Percentiles rank a stretch among this genome's conserved stretches.
Evolutionary conservation across 2,797 vertebrate genomes (phyloP).

Genomic region (Sebastolobus alascanus): DNA sequence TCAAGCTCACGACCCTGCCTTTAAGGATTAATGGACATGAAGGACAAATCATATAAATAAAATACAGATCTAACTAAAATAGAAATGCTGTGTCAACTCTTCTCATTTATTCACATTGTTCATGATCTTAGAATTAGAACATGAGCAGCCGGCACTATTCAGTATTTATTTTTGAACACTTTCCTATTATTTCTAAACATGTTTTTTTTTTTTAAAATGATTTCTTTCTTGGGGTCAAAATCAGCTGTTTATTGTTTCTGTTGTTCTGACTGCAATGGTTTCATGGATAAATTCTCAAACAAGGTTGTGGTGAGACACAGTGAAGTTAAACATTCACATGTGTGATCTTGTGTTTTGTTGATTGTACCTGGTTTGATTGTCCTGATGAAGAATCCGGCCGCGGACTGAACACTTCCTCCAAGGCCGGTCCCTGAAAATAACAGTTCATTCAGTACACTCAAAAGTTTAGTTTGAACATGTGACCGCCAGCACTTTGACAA

Average conservation of each 20-base stretch:
- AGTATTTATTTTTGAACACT: background rate
- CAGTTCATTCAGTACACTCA: background rate
- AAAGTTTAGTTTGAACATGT: background rate
- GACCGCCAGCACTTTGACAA: background rate
- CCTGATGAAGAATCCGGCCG: constrained; percentile 6
- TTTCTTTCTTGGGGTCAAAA: background rate
- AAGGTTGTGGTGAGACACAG: background rate
- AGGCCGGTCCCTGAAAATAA: constrained; percentile 40
- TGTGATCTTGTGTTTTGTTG: background rate
- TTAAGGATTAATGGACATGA: background rate
- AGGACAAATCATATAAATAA: background rate
- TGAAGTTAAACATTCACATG: background rate
- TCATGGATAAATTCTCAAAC: background rate
- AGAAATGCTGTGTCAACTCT: background rate
- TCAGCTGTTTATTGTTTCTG: background rate
- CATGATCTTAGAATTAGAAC: background rate
- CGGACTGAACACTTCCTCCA: constrained; percentile 54
- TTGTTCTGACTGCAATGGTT: background rate
- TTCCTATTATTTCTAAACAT: background rate
- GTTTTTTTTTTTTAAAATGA: background rate
- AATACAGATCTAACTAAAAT: background rate
- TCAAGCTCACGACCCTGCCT: too few species aligned
- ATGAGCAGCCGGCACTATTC: background rate
- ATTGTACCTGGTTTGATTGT: constrained; percentile 48
- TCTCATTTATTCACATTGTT: background rate